A percentile compares a stretch with the other conserved stretches of the same genome.
phyloP scores from a whole-genome alignment of 1,140 invertebrate genomes.

The Pseudomyrmex cubaensis region DNA sequence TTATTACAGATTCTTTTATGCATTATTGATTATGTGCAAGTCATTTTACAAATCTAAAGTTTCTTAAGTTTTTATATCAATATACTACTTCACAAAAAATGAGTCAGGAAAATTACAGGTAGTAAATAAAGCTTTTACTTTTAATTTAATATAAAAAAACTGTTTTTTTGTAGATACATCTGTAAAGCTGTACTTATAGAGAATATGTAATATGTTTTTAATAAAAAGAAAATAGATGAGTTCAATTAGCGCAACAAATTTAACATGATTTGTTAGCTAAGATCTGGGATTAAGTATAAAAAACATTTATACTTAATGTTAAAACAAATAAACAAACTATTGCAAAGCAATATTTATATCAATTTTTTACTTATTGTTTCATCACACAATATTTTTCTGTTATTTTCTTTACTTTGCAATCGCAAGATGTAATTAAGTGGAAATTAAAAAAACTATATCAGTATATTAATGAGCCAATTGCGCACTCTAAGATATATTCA shows the following conservation, averaged over 20 bases:
- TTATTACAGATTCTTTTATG: neutral
- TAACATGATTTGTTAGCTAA: neutral
- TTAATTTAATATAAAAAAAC: neutral
- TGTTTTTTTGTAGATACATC: no score
- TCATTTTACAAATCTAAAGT: neutral
- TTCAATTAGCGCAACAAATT: neutral
- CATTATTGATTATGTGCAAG: neutral
- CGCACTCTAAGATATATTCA: neutral
- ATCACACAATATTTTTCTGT: neutral
- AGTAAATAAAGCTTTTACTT: neutral
- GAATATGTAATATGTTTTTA: neutral
- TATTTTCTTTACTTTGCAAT: neutral
- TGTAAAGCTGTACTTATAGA: neutral
- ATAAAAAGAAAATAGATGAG: neutral
- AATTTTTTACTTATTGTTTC: no score
- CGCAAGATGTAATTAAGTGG: neutral
- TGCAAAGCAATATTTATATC: no score
- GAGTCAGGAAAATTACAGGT: neutral
- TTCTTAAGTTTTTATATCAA: neutral
- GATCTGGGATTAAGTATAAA: no score
- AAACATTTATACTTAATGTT: neutral
- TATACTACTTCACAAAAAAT: neutral
- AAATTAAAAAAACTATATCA: conserved; percentile 17
- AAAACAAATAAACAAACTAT: neutral
- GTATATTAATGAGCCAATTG: neutral